These are phyloP conservation scores for Sylvilagus bachmani DNA, from an alignment of 2,113 vertebrate species.

Conservation along the genomic window DNA sequence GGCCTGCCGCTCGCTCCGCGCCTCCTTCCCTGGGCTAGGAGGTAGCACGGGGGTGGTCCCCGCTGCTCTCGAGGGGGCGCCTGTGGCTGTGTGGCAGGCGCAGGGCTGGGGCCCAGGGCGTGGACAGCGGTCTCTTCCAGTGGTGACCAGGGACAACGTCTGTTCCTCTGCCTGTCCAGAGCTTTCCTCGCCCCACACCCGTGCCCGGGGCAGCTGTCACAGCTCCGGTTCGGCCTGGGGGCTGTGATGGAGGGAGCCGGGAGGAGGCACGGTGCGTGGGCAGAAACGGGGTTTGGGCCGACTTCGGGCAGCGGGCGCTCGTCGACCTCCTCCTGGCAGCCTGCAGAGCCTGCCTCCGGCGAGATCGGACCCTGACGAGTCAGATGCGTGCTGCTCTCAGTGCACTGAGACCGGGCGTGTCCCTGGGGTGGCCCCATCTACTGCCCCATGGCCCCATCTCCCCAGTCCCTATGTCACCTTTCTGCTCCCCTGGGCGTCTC, in stretches of 20 bases:
- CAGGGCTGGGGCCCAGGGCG: not conserved
- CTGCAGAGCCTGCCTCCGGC: not conserved
- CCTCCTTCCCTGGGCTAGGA: not conserved
- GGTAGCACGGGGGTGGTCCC: not conserved
- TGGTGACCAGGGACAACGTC: not conserved
- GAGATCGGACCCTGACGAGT: not conserved
- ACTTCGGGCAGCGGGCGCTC: not conserved
- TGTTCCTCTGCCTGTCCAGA: not conserved
- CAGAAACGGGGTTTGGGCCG: not conserved
- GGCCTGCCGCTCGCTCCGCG: not conserved
- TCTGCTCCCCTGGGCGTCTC: not conserved
- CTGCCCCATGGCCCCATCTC: accelerated
- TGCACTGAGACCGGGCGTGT: not conserved
- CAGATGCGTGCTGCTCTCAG: not conserved
- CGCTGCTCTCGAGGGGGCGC: not conserved
- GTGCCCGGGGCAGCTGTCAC: not conserved
- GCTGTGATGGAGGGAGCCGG: too few relatives aligned
- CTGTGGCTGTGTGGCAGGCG: not conserved
- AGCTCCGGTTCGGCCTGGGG: not conserved
- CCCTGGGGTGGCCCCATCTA: accelerated
- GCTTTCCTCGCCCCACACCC: too few relatives aligned
- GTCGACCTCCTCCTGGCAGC: not conserved
- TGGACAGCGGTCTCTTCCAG: not conserved
- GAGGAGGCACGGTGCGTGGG: too few relatives aligned
- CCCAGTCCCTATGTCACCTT: not conserved